Conservation (phyloP, 2,797 vertebrate genomes). For the Pempheris klunzingeri region DNA sequence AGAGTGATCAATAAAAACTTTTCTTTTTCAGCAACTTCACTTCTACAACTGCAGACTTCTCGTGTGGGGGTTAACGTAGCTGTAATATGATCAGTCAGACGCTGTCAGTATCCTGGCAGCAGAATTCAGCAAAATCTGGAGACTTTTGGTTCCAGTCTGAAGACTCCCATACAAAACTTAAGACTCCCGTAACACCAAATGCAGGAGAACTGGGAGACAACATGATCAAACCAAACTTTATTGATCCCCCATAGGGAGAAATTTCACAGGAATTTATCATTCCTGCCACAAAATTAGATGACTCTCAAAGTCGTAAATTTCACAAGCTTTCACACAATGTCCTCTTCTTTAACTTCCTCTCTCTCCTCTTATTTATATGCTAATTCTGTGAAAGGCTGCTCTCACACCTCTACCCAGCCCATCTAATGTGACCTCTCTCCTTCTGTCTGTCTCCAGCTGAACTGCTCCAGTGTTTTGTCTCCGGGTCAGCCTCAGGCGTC, state of each 20-base stretch:
- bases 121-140: conserved; percentile 58
- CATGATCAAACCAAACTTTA: conserved; percentile 18
- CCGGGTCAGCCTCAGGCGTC: conserved; percentile 65
- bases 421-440: conserved; percentile 37
- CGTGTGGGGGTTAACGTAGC: conserved; percentile 54
- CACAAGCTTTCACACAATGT: conserved; percentile 21
- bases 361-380: conserved; percentile 10
- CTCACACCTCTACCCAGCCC: conserved; percentile 16
- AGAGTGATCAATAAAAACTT: conserved; percentile 66
- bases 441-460: conserved; percentile 68
- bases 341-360: conserved; percentile 36
- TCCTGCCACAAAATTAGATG: conserved; percentile 12
- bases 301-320: conserved; percentile 21
- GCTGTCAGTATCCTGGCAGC: conserved; percentile 71
- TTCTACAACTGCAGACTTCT: conserved; percentile 61
- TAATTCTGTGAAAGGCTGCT: conserved; percentile 16
- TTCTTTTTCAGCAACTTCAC: conserved; percentile 53
- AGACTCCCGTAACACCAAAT: conserved; percentile 42
- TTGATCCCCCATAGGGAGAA: too few species aligned
- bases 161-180: conserved; percentile 63
- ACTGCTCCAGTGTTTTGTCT: conserved; percentile 78
- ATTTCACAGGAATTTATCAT: too few species aligned
- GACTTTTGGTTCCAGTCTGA: conserved; percentile 64
- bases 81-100: conserved; percentile 71
- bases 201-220: conserved; percentile 24